Evolutionary conservation across 2,888 invertebrate species (phyloP).

Genomic region (Himalopsyche kuldschensis): DNA sequence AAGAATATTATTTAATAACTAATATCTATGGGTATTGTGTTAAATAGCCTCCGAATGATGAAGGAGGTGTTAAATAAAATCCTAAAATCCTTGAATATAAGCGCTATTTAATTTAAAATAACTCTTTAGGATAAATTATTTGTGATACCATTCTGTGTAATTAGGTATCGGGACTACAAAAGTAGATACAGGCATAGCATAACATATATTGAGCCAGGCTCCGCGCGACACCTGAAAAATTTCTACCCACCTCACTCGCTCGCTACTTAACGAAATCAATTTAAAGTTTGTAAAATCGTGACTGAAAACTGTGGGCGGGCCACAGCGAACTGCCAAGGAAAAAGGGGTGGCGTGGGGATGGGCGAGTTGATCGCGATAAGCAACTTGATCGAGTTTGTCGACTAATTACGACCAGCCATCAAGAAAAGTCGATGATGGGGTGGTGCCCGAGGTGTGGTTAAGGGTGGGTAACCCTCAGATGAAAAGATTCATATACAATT

Average conservation of each 20-base stretch:
- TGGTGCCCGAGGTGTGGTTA: not conserved
- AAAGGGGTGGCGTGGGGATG: not conserved
- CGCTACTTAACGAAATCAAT: constrained; percentile 37
- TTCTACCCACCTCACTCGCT: not conserved
- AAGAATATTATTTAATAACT: no score
- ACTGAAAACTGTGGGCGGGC: constrained; percentile 14
- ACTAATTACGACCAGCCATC: constrained; percentile 27
- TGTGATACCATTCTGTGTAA: not conserved
- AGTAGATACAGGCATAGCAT: not conserved
- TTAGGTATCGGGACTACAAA: not conserved
- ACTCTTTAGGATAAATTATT: no score
- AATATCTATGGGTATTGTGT: no score
- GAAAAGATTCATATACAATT: no score
- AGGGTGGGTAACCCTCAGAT: constrained; percentile 2
- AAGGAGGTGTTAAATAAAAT: no score
- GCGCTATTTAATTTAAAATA: no score
- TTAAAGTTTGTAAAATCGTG: constrained; percentile 38
- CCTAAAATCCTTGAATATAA: no score
- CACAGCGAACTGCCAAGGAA: not conserved
- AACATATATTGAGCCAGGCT: constrained; percentile 12
- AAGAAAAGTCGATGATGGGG: constrained; percentile 5
- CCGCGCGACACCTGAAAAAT: constrained; percentile 31
- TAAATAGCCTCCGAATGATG: no score
- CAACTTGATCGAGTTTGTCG: constrained; percentile 29
- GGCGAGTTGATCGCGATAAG: constrained; percentile 30